phyloP scores from a whole-genome alignment of 2,888 invertebrate species.

The Villa cingulata region DNA sequence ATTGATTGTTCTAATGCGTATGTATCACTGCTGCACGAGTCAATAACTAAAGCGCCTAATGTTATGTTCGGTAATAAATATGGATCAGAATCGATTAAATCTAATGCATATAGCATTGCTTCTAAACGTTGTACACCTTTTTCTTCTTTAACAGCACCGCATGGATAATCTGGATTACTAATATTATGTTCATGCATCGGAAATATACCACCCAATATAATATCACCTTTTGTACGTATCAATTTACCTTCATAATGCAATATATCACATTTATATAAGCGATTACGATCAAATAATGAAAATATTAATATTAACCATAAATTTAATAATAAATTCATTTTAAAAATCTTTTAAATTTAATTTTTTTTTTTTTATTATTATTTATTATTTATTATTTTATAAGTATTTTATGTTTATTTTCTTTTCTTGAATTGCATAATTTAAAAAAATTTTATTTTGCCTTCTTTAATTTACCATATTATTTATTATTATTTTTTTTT shows the following conservation, averaged over 20 bases:
- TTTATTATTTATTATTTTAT: too few relatives aligned
- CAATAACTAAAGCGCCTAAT: conserved; percentile 46
- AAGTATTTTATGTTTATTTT: too few relatives aligned
- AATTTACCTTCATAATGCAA: conserved; percentile 14
- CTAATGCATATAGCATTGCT: conserved; percentile 52
- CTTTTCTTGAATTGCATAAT: too few relatives aligned
- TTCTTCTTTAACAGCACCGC: conserved; percentile 47
- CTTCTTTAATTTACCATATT: too few relatives aligned
- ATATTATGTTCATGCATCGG: conserved; percentile 50
- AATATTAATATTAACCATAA: neutral
- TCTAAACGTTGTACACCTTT: conserved; percentile 57
- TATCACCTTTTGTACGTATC: conserved; percentile 42
- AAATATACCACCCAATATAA: conserved; percentile 53
- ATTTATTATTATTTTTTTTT: too few relatives aligned
- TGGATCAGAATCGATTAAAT: conserved; percentile 46
- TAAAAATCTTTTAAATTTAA: neutral
- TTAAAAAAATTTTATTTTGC: too few relatives aligned
- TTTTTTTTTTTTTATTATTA: neutral
- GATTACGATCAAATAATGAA: neutral
- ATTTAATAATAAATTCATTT: neutral
- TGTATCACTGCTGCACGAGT: conserved; percentile 51
- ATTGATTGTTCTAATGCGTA: conserved; percentile 55
- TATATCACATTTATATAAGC: neutral
- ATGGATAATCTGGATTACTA: conserved; percentile 34
- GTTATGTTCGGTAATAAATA: conserved; percentile 47